Conservation (phyloP, 2,113 vertebrate genomes). For the Oncorhynchus clarkii region DNA sequence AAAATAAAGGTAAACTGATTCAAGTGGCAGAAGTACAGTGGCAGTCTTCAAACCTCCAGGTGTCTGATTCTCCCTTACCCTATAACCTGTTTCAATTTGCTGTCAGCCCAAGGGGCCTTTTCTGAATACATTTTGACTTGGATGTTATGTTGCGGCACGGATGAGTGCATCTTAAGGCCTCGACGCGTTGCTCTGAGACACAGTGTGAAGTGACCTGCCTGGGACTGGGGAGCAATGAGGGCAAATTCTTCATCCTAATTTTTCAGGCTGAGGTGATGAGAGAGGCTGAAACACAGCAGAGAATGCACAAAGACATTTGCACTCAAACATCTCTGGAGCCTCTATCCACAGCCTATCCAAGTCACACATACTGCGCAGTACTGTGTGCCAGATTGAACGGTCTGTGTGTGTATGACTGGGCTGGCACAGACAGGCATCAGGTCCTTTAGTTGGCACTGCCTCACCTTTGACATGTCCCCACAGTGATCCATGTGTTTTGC, state of each 20-base stretch:
- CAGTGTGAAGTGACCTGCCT: neutral
- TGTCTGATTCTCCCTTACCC: neutral
- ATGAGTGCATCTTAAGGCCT: conserved; percentile 4
- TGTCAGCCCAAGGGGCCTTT: neutral
- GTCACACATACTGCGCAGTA: neutral
- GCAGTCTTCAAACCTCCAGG: neutral
- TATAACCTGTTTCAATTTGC: conserved; percentile 5
- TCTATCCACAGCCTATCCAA: neutral
- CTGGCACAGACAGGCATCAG: neutral
- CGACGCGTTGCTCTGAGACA: neutral
- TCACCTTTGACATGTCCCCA: neutral
- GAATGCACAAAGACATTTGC: neutral
- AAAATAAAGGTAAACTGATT: conserved; percentile 46
- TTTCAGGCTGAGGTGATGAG: neutral
- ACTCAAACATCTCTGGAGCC: neutral
- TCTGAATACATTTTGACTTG: conserved; percentile 11
- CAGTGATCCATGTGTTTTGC: neutral
- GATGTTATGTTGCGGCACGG: neutral
- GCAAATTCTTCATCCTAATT: conserved; percentile 25
- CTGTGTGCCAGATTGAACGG: neutral
- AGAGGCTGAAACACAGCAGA: neutral
- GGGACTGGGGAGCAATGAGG: neutral
- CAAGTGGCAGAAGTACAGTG: conserved; percentile 25
- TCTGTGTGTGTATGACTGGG: neutral
- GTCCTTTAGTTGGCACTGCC: neutral